A percentile compares a stretch with the other conserved stretches of the same genome.
phyloP scores from a whole-genome alignment of 2,113 vertebrate species.

The Rhombomys opimus region DNA sequence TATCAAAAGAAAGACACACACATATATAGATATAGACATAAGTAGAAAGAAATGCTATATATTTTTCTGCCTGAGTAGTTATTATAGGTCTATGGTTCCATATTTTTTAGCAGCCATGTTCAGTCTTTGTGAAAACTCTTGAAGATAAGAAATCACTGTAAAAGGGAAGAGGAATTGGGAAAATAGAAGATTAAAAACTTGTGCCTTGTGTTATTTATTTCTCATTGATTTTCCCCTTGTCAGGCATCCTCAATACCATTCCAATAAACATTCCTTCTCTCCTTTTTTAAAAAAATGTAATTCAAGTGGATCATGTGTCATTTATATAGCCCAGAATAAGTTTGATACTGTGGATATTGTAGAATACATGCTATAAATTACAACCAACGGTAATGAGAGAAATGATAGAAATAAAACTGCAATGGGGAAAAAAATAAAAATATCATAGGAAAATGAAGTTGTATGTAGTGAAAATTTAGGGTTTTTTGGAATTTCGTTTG shows the following conservation, averaged over 20 bases:
- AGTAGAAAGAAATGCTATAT: not conserved
- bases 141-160: not conserved
- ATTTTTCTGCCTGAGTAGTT: not conserved
- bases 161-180: not conserved
- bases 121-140: not conserved
- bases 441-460: not conserved
- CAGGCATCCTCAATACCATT: not conserved
- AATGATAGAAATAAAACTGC: not conserved
- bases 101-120: not conserved
- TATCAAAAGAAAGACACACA: not conserved
- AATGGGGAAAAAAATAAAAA: not conserved
- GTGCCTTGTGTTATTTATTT: not conserved
- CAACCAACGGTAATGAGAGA: not conserved
- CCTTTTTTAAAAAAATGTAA: not conserved
- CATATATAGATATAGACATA: not conserved
- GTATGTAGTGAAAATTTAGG: not conserved
- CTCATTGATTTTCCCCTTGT: slow-evolving; percentile 49
- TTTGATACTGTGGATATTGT: not conserved
- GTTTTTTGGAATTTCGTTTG: not conserved
- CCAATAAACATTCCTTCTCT: not conserved
- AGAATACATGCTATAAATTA: not conserved
- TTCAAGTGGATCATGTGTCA: slow-evolving; percentile 53
- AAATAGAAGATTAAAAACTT: not conserved
- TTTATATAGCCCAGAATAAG: not conserved
- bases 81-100: not conserved